A percentile compares a stretch with the other conserved stretches of the same genome.
Evolutionary conservation across 1,140 invertebrate genomes (phyloP).

Genomic region (Muscidifurax raptorellus): DNA sequence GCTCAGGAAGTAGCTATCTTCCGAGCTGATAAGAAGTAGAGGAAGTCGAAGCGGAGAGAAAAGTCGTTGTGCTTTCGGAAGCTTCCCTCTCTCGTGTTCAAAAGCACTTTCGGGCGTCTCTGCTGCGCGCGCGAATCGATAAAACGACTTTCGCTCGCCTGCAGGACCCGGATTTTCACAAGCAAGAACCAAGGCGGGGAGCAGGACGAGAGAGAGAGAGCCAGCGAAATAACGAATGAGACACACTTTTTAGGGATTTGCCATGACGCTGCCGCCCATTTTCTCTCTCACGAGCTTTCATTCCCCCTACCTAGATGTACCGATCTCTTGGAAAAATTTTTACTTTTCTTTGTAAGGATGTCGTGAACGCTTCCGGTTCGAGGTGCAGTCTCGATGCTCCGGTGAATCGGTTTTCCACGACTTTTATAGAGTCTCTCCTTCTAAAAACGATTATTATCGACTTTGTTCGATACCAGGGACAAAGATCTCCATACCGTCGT

Average conservation of each 20-base stretch:
- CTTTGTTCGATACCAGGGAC: too few species aligned
- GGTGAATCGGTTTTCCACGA: too few species aligned
- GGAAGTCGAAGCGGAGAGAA: background rate
- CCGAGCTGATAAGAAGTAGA: background rate
- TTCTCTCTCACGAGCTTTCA: background rate
- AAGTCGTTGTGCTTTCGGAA: background rate
- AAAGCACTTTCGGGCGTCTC: background rate
- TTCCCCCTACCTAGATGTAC: background rate
- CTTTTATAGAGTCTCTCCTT: too few species aligned
- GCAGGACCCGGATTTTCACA: slow-evolving; percentile 50
- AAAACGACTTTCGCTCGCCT: slow-evolving; percentile 50
- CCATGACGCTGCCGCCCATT: background rate
- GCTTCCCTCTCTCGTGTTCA: background rate
- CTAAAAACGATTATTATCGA: too few species aligned
- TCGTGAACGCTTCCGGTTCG: too few species aligned
- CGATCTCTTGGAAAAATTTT: background rate
- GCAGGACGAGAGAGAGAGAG: background rate
- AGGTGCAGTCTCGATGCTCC: too few species aligned
- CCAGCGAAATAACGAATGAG: slow-evolving; percentile 33
- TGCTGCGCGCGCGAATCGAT: slow-evolving; percentile 36
- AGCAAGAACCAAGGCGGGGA: background rate
- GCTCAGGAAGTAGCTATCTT: background rate
- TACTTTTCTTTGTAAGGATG: background rate
- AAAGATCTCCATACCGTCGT: background rate
- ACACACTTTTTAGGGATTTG: slow-evolving; percentile 30